Evolutionary conservation across 2,888 invertebrate species (phyloP).

Genomic region (Sturmia bella): DNA sequence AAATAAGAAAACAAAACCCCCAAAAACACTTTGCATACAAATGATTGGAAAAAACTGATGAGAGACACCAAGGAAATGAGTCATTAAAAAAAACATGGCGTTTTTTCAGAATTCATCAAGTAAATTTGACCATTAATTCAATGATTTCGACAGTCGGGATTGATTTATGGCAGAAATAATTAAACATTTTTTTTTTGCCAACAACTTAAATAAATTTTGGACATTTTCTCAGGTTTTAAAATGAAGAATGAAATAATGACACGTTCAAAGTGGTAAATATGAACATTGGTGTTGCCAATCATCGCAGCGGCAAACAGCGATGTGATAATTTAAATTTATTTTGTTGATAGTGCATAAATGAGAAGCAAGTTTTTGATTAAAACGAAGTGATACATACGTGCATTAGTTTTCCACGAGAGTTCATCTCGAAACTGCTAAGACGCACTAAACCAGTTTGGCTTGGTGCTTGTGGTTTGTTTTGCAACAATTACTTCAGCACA

Average conservation of each 20-base stretch:
- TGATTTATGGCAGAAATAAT: constrained; percentile 48
- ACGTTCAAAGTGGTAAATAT: background rate
- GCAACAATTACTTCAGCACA: constrained; percentile 12
- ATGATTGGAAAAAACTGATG: background rate
- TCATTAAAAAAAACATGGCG: constrained; percentile 40
- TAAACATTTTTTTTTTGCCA: background rate
- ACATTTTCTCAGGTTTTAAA: constrained; percentile 30
- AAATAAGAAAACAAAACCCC: constrained; percentile 11
- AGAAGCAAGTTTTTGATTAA: no score
- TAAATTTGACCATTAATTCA: constrained; percentile 49
- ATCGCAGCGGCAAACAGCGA: no score
- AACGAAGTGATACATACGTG: no score
- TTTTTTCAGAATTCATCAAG: constrained; percentile 10
- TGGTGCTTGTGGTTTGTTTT: background rate
- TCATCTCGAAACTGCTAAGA: constrained; percentile 30
- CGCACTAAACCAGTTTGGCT: constrained; percentile 49
- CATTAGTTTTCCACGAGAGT: no score
- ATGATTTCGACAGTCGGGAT: constrained; percentile 28
- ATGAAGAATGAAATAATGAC: constrained; percentile 7
- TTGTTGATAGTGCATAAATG: no score
- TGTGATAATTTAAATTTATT: no score
- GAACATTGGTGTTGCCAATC: no score
- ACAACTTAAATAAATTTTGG: background rate
- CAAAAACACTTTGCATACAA: constrained; percentile 50
- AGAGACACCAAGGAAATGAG: constrained; percentile 59